Percentiles rank a stretch among this genome's conserved stretches.
phyloP scores from a whole-genome alignment of 2,888 invertebrate species.

The Electrophaes corylata region DNA sequence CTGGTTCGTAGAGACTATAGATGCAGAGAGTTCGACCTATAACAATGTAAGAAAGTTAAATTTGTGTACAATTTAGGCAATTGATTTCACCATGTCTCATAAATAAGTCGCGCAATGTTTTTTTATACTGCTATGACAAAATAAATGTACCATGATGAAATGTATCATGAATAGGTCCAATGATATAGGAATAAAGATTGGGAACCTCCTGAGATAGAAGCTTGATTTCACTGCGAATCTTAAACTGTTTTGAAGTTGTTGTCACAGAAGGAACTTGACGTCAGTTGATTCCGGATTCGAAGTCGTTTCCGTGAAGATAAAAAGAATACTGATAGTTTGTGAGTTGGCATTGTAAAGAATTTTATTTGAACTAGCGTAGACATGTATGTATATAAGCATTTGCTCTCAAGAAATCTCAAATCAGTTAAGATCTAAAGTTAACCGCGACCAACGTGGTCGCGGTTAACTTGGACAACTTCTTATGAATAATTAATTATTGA shows the following conservation, averaged over 20 bases:
- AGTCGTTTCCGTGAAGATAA: not conserved
- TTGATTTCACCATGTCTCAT: not conserved
- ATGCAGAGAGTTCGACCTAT: not conserved
- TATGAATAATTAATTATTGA: not conserved
- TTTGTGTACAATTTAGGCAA: not conserved
- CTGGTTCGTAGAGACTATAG: too few species aligned
- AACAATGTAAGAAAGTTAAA: not conserved
- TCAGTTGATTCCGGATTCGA: conserved; percentile 3
- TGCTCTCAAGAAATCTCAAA: not conserved
- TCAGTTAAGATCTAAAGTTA: not conserved
- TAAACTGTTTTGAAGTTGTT: not conserved
- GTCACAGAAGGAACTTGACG: not conserved
- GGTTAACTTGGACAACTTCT: not conserved
- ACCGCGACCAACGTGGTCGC: not conserved
- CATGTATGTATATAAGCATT: not conserved
- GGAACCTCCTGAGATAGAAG: not conserved
- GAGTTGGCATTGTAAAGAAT: not conserved
- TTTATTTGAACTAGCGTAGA: not conserved
- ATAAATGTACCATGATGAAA: too few species aligned
- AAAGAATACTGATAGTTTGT: not conserved
- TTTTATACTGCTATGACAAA: too few species aligned
- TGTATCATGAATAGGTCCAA: not conserved
- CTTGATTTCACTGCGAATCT: not conserved
- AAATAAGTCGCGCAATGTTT: not conserved
- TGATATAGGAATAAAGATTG: not conserved